Conservation (phyloP, 2,888 invertebrate species). For the Enchytraeus crypticus region DNA sequence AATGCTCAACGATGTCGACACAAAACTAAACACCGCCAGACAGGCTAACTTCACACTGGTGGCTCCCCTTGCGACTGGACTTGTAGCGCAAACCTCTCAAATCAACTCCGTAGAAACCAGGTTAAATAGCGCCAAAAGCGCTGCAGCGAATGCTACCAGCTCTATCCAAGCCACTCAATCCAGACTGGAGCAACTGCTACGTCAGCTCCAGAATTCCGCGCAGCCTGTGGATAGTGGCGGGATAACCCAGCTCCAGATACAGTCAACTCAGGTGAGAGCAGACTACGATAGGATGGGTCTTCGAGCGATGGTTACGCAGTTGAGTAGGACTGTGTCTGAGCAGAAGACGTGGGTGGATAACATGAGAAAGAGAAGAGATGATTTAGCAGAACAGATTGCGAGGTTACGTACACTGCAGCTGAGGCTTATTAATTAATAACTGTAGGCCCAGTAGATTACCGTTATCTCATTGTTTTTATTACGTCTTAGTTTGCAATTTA, state of each 20-base stretch:
- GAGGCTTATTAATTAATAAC: no score
- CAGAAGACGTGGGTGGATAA: conserved; percentile 5
- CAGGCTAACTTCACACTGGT: neutral
- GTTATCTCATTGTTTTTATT: no score
- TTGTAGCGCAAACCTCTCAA: neutral
- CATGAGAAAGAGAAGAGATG: neutral
- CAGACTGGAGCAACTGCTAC: neutral
- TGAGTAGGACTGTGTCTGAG: neutral
- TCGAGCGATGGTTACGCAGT: neutral
- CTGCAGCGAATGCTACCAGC: neutral
- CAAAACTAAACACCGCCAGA: neutral
- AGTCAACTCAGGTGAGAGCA: neutral
- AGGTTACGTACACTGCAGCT: neutral
- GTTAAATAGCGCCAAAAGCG: neutral
- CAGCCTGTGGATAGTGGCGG: conserved; percentile 5
- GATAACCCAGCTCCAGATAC: conserved; percentile 2
- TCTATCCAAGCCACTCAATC: neutral
- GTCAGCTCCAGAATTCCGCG: neutral
- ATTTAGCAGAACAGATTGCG: conserved; percentile 3
- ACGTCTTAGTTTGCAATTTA: no score
- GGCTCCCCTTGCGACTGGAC: neutral
- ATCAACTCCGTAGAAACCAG: neutral
- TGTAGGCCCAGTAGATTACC: no score
- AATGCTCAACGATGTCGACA: conserved; percentile 1
- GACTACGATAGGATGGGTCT: conserved; percentile 5